Evolutionary conservation across 2,888 invertebrate species (phyloP).

Genomic region (Mythimna pallens): DNA sequence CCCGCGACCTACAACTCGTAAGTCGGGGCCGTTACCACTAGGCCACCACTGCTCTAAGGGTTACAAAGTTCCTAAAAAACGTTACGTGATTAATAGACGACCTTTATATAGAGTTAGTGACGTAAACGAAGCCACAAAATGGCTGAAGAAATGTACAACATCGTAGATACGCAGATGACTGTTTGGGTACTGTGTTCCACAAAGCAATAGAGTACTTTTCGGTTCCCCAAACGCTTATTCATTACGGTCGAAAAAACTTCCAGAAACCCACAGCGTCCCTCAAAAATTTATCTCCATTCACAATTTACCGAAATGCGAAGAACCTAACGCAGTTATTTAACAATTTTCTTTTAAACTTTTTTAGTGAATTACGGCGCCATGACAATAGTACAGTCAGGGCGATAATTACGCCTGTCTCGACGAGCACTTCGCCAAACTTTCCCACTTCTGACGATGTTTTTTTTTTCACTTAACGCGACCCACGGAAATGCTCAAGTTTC

Average conservation of each 20-base stretch:
- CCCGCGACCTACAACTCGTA: no score
- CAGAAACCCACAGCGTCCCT: not conserved
- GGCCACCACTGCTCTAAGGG: no score
- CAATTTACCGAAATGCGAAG: constrained; percentile 37
- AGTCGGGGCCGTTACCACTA: no score
- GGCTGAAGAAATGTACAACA: not conserved
- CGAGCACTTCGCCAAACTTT: constrained; percentile 58
- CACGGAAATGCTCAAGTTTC: constrained; percentile 64
- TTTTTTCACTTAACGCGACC: constrained; percentile 61
- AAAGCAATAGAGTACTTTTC: not conserved
- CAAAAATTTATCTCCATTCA: constrained; percentile 19
- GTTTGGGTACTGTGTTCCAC: not conserved
- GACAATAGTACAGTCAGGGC: constrained; percentile 61
- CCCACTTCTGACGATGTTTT: constrained; percentile 63
- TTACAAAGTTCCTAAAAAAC: no score
- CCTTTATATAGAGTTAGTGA: not conserved
- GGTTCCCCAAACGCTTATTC: not conserved
- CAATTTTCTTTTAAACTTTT: constrained; percentile 62
- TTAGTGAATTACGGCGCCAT: constrained; percentile 57
- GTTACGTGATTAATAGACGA: no score
- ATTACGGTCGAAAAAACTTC: not conserved
- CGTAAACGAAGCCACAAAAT: not conserved
- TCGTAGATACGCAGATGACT: not conserved
- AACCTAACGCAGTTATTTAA: constrained; percentile 56
- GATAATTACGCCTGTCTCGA: constrained; percentile 64